Base-by-base conservation (phyloP, 1,140 invertebrate species). In the Lerema accius region DNA sequence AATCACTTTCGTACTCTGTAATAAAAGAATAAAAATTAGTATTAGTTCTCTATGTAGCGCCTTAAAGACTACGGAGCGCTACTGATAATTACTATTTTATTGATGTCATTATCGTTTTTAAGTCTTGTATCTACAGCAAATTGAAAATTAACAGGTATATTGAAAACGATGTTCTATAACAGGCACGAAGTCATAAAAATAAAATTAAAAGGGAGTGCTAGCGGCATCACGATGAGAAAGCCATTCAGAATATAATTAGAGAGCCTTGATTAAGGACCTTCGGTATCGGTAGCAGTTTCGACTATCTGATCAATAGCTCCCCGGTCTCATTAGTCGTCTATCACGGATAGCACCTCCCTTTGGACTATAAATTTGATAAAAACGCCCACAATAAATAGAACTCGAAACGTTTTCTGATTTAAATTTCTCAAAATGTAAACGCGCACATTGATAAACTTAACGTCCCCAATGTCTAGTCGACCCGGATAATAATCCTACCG, bases 401-500 rank as follows among this genome's bases (percentile, higher is more conserved):
- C 56, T 73, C 63, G 3, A 61, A 78, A 77, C 70, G 76, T 69
- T 78, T 76, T 75, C 67, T 73, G 76, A 80, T 77, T 79, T 72
- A 75, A 80, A 78, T 86, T 80, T 79, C 73, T 77, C 51, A 64
- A 79, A 74, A 71, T 35, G 67, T 71, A 71, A 77, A 69, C 69
- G 62, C 66, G 58, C 55, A 63, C 53, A 50, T 51, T 42, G 82
- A 84, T 84, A 83, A 78, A 64, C 55, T 63, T 66, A 68, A 72
- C 73, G 65, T 60, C 53, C 58, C 73, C 75, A 67, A 76, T 67
- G 67, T 73, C 56, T 62, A 50, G 49, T 48, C 10, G 39, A 64
- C 70, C 69, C 73, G 71, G 72, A 69, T 68, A 49, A 50, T 69
- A 65, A 74, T 73, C 53, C 61, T 58, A 56, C 17, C 55, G 43